These are phyloP conservation scores for Triops cancriformis DNA, from an alignment of 1,140 invertebrate species.

Conservation along the genomic window DNA sequence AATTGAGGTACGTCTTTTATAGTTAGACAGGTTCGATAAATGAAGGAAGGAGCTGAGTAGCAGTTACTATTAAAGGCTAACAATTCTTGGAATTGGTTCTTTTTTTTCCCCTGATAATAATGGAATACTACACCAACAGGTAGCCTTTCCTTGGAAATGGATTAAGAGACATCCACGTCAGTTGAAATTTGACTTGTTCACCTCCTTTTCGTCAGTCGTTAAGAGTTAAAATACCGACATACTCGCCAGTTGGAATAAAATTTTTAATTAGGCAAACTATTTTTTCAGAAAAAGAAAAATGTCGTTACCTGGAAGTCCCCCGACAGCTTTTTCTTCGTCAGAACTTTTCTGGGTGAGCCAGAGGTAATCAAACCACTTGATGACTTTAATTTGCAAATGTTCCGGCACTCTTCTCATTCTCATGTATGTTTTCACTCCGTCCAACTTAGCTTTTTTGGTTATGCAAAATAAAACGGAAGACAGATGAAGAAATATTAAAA, in stretches of 20 bases:
- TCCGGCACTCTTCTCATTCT: conserved; percentile 86
- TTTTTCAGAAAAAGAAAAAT: not conserved
- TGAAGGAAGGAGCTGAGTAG: too few species aligned
- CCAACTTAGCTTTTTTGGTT: conserved; percentile 74
- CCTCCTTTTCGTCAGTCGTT: not conserved
- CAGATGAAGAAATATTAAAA: not conserved
- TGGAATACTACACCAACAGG: not conserved
- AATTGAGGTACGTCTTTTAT: too few species aligned
- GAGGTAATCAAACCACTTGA: conserved; percentile 98
- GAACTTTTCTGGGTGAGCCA: conserved; percentile 98
- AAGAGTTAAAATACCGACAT: conserved; percentile 10
- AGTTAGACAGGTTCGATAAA: too few species aligned
- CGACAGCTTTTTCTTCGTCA: conserved; percentile 91
- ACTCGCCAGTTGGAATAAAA: not conserved
- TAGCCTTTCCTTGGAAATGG: too few species aligned
- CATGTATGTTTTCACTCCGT: conserved; percentile 98
- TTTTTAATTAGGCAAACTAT: not conserved
- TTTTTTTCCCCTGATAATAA: too few species aligned
- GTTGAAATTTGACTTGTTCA: too few species aligned
- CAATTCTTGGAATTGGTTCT: too few species aligned
- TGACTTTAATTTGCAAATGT: conserved; percentile 93
- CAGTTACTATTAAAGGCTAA: too few species aligned
- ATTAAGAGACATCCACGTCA: too few species aligned
- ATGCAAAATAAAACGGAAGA: conserved; percentile 34
- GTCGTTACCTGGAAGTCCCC: conserved; percentile 68